Evolutionary conservation across 2,797 vertebrate genomes (phyloP).

Genomic region (Echeneis naucrates): DNA sequence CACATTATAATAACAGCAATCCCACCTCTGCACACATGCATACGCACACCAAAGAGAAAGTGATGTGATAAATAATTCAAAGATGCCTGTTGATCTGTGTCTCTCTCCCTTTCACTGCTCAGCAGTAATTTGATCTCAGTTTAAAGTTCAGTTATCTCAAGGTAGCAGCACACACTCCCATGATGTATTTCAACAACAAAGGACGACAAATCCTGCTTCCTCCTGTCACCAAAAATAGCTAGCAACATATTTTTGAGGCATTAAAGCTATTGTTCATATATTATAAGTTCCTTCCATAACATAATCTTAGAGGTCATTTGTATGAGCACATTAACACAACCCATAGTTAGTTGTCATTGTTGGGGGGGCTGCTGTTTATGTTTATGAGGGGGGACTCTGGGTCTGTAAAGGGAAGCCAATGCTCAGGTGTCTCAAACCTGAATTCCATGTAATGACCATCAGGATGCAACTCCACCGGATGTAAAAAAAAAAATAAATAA

Average conservation of each 20-base stretch:
- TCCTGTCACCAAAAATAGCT: constrained; percentile 5
- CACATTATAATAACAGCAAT: constrained; percentile 16
- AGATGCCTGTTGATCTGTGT: constrained; percentile 53
- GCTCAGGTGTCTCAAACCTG: no score
- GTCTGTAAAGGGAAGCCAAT: no score
- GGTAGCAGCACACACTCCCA: constrained; percentile 29
- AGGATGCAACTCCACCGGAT: no score
- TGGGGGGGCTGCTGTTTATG: no score
- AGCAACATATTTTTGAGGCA: constrained; percentile 4
- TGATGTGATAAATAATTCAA: constrained; percentile 74
- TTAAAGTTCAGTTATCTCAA: constrained; percentile 36
- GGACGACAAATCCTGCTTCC: constrained; percentile 32
- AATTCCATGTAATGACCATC: no score
- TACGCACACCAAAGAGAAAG: constrained; percentile 41
- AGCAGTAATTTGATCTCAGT: constrained; percentile 57
- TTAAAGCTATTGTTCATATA: not conserved
- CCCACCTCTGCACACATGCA: constrained; percentile 17
- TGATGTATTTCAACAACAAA: constrained; percentile 46
- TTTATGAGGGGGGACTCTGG: no score
- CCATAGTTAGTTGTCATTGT: no score
- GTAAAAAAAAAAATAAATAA: no score
- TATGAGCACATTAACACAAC: not conserved
- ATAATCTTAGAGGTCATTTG: not conserved
- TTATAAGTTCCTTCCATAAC: not conserved
- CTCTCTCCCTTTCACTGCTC: constrained; percentile 33